Evolutionary conservation across 2,113 vertebrate genomes (phyloP).

Genomic region (Sphyrna mokarran): DNA sequence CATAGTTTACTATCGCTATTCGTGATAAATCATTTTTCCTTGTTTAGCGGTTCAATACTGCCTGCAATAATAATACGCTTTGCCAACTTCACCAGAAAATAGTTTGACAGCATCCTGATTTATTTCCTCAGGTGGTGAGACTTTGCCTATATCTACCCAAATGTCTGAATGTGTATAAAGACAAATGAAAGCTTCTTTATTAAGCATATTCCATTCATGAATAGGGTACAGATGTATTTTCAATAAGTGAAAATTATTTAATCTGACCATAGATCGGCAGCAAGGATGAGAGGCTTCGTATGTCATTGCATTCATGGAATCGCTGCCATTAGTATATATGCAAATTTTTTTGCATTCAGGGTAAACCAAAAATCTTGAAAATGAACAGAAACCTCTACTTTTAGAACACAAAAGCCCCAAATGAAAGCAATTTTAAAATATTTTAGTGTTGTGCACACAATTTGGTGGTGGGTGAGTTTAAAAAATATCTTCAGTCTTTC

Average conservation of each 20-base stretch:
- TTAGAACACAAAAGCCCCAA: slow-evolving; percentile 24
- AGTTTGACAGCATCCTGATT: neutral
- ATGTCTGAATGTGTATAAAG: neutral
- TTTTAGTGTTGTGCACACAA: neutral
- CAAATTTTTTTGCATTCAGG: neutral
- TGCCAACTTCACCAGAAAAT: neutral
- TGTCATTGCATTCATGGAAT: too few species aligned
- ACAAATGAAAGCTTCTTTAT: neutral
- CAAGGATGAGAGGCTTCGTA: neutral
- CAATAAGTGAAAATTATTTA: neutral
- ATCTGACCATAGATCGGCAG: neutral
- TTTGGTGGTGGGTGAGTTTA: neutral
- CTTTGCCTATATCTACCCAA: neutral
- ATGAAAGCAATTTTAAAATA: neutral
- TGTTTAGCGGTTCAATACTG: neutral
- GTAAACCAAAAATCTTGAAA: neutral
- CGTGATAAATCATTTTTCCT: neutral
- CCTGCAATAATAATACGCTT: neutral
- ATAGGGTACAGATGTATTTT: neutral
- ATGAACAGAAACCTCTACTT: neutral
- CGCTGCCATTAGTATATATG: neutral
- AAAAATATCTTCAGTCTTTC: neutral
- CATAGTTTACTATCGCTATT: neutral
- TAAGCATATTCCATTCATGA: neutral
- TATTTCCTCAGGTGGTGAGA: neutral